Evolutionary conservation across 2,797 vertebrate genomes (phyloP), one percentile per base, ranked within the genome.

Genomic region (Anomalospiza imberbis): DNA sequence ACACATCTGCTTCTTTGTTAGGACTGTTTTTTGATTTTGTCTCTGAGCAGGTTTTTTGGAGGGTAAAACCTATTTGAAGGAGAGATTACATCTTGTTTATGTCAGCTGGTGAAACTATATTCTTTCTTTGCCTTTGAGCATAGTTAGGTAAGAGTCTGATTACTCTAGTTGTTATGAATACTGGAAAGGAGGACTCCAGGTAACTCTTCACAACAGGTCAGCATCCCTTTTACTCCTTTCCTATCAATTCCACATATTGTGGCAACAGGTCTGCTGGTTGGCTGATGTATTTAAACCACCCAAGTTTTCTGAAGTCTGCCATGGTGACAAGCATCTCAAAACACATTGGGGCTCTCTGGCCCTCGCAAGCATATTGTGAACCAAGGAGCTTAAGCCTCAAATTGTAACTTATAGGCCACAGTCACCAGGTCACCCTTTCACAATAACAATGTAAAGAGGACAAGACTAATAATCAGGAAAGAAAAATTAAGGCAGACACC

Each of bases 401-500:
- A 89, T 66, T 6, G 6, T 88, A 85, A 93, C 63, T 89, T 78
- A 86, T 1, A 57, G 53, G 54, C 73, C 75, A 61, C 75, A 89
- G 75, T 51, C 65, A 71, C 36, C 40, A 90, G 63, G 53, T 85
- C 82, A 89, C 38, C 55, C 26, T 85, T 94, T 62, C 88, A 95
- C 60, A 92, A 76, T 81, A 77, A 66, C 63, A 90, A 92, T 0
- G 0, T 73, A 93, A 88, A 93, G 1, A 0, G 54, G 79, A 95
- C 67, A 78, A 92, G 81, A 66, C 86, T 89, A 95, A 97, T 67
- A 77, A 93, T 73, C 45, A 72, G 55, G 34, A 90, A 78, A 94
- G 83, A 75, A 48, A 81, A 91, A 93, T 72, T 60, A 86, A 91
- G 82, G 85, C 61, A 91, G 73, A 81, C 38, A 82, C 17, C 7